Conservation (phyloP, 1,140 invertebrate species). For the Argopecten irradians region DNA sequence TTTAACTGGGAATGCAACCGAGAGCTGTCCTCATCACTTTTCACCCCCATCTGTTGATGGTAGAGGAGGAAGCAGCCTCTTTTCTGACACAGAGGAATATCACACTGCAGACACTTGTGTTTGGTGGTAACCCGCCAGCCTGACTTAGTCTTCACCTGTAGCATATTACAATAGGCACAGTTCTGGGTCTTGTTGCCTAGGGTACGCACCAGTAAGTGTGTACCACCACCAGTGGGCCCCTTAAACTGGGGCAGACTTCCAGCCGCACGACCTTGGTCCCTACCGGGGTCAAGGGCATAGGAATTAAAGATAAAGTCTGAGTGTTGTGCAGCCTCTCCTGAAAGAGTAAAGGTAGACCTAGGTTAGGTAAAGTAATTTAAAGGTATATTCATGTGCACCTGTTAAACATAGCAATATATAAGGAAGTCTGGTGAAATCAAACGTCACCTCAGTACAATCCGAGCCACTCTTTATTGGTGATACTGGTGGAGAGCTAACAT, state of each 20-base stretch:
- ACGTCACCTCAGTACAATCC: background rate
- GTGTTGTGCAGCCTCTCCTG: background rate
- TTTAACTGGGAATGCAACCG: background rate
- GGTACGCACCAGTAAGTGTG: background rate
- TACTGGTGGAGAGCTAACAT: no score
- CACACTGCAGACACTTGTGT: background rate
- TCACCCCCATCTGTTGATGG: background rate
- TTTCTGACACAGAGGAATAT: background rate
- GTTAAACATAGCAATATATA: background rate
- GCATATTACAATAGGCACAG: conserved; percentile 21
- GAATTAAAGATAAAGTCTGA: background rate
- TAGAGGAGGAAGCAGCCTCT: background rate
- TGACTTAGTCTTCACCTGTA: background rate
- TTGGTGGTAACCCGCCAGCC: background rate
- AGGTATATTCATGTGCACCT: no score
- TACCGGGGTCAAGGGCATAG: background rate
- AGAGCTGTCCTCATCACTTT: background rate
- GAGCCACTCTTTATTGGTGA: no score
- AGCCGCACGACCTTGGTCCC: background rate
- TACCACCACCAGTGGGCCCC: background rate
- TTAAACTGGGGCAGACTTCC: background rate
- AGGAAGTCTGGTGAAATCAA: background rate
- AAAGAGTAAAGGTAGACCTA: conserved; percentile 10
- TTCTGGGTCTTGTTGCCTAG: background rate
- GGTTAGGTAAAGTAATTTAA: background rate